phyloP scores from a whole-genome alignment of 2,797 vertebrate species.

The Macropodus opercularis region DNA sequence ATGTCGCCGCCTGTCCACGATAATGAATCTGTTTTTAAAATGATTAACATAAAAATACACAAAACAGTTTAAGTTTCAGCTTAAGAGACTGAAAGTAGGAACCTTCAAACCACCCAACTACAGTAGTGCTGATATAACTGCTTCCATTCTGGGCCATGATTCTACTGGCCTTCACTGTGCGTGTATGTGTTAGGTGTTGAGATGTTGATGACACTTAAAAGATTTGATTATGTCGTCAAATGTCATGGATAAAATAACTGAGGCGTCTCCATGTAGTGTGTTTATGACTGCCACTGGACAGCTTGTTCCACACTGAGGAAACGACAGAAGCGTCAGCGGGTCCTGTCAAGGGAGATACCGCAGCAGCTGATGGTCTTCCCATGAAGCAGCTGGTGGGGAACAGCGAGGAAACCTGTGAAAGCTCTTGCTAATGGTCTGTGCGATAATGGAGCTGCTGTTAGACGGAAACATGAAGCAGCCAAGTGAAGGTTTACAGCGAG shows the following conservation, averaged over 20 bases:
- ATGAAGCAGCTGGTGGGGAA: conserved; percentile 11
- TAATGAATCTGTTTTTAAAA: too few species aligned
- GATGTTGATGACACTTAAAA: background rate
- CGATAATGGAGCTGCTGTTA: conserved; percentile 16
- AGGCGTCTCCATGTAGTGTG: background rate
- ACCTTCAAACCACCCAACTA: too few species aligned
- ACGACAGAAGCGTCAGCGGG: background rate
- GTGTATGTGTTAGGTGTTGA: background rate
- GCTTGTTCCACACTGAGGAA: background rate
- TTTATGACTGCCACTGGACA: background rate
- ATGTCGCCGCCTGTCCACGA: too few species aligned
- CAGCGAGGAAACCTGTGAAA: conserved; percentile 21
- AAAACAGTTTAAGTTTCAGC: too few species aligned
- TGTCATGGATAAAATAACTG: background rate
- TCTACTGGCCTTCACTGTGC: too few species aligned
- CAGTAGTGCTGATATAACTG: too few species aligned
- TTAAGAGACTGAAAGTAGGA: too few species aligned
- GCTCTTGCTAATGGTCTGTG: conserved; percentile 1
- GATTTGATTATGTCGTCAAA: background rate
- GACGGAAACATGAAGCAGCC: conserved; percentile 7
- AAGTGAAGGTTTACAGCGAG: conserved; percentile 3
- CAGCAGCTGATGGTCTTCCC: conserved; percentile 7
- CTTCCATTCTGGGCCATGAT: too few species aligned
- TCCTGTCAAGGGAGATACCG: background rate
- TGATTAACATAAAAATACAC: too few species aligned